These are phyloP conservation scores for Branchinecta lindahli DNA, from an alignment of 1,140 invertebrate genomes.

Conservation along the genomic window DNA sequence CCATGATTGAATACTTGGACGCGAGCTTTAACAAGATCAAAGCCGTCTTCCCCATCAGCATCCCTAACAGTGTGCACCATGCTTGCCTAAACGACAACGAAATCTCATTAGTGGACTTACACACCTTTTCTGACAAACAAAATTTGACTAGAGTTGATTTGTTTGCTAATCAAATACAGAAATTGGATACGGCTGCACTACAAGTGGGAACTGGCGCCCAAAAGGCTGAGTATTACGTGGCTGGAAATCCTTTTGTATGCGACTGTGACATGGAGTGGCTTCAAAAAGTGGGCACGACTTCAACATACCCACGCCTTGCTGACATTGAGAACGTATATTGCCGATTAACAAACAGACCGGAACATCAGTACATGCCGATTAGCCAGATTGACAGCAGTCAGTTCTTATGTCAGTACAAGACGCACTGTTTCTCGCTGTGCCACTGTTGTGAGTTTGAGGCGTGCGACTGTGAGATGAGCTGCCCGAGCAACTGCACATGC, in stretches of 20 bases:
- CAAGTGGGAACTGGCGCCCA: slow-evolving; percentile 55
- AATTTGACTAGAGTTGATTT: slow-evolving; percentile 73
- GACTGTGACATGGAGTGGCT: slow-evolving; percentile 73
- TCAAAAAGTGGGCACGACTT: slow-evolving; percentile 23
- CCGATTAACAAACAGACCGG: slow-evolving; percentile 30
- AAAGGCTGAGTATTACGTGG: slow-evolving; percentile 79
- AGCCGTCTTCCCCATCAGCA: slow-evolving; percentile 60
- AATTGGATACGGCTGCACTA: slow-evolving; percentile 66
- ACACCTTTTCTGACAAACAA: slow-evolving; percentile 83
- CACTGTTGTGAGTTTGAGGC: slow-evolving; percentile 88
- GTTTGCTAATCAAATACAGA: slow-evolving; percentile 64
- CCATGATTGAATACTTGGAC: slow-evolving; percentile 59
- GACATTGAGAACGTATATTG: slow-evolving; percentile 54
- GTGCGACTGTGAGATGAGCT: slow-evolving; percentile 87
- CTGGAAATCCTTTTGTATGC: slow-evolving; percentile 75
- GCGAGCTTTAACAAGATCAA: slow-evolving; percentile 67
- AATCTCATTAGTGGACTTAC: slow-evolving; percentile 71
- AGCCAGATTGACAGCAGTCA: slow-evolving; percentile 65
- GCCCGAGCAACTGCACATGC: slow-evolving; percentile 74
- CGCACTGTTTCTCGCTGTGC: slow-evolving; percentile 74
- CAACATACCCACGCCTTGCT: slow-evolving; percentile 52
- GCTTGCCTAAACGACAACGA: slow-evolving; percentile 69
- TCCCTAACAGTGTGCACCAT: slow-evolving; percentile 71
- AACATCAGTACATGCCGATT: slow-evolving; percentile 28
- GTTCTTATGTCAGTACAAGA: slow-evolving; percentile 77